Conservation (phyloP, 2,888 invertebrate species). For the Agrochola circellaris region DNA sequence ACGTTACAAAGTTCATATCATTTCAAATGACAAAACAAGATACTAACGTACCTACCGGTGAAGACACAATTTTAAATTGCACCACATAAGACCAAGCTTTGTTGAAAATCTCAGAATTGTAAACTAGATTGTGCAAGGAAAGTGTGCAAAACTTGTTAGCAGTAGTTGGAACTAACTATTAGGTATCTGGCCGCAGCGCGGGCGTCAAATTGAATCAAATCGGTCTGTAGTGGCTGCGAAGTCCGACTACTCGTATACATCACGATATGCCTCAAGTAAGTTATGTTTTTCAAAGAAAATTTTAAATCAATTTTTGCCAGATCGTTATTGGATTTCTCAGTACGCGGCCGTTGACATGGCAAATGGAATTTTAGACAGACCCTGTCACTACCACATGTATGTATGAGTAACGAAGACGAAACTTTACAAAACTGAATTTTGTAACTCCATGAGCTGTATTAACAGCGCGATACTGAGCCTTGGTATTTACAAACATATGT, state of each 20-base stretch:
- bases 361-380: background rate
- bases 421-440: background rate
- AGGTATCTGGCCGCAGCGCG: slow-evolving; percentile 19
- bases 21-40: background rate
- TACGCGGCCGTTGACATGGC: background rate
- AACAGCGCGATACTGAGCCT: background rate
- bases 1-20: too few species aligned
- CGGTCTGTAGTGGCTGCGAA: slow-evolving; percentile 15
- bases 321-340: background rate
- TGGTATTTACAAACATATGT: background rate
- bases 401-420: background rate
- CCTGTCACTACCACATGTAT: background rate
- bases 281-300: background rate
- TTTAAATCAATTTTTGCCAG: background rate
- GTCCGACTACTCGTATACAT: background rate
- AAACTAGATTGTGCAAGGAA: slow-evolving; percentile 35
- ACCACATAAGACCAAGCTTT: slow-evolving; percentile 1
- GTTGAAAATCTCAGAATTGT: slow-evolving; percentile 10
- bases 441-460: background rate
- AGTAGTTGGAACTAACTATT: slow-evolving; percentile 46
- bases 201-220: slow-evolving; percentile 57
- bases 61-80: slow-evolving; percentile 28
- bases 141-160: slow-evolving; percentile 55
- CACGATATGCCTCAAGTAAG: background rate
- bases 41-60: background rate